These are phyloP conservation scores for Apis florea DNA, from an alignment of 1,140 invertebrate genomes.

Conservation along the genomic window DNA sequence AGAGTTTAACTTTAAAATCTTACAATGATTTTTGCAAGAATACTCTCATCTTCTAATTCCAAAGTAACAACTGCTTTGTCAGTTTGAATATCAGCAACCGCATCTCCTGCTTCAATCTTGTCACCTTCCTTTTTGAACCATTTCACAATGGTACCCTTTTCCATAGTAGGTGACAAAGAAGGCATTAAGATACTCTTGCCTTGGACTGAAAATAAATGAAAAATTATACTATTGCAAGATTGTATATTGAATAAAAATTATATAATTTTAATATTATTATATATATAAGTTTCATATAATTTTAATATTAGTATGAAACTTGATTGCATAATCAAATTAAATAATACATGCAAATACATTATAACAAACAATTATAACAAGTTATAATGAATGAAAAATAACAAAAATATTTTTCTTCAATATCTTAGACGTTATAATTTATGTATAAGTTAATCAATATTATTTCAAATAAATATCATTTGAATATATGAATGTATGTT, in stretches of 20 bases:
- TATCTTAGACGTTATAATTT: background rate
- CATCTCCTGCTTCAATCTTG: constrained; percentile 87
- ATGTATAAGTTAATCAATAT: background rate
- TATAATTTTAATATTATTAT: background rate
- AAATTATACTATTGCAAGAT: background rate
- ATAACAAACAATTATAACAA: background rate
- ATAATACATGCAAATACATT: background rate
- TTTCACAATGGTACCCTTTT: constrained; percentile 96
- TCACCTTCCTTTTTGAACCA: constrained; percentile 99
- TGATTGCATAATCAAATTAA: constrained; percentile 66
- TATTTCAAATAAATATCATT: background rate
- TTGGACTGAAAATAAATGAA: constrained; percentile 65
- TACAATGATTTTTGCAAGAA: constrained; percentile 94
- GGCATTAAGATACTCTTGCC: constrained; percentile 85
- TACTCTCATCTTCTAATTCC: constrained; percentile 98
- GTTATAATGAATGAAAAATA: background rate
- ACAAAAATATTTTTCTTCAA: too few species aligned
- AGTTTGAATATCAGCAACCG: constrained; percentile 99
- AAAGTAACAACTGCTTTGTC: constrained; percentile 99
- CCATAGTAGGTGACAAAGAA: constrained; percentile 99
- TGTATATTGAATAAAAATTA: background rate
- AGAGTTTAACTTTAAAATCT: background rate
- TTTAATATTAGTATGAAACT: constrained; percentile 15
- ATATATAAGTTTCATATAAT: background rate
- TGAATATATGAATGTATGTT: background rate